A percentile compares a stretch with the other conserved stretches of the same genome.
Conservation (phyloP, 2,888 invertebrate species). For the Thereva nobilitata region DNA sequence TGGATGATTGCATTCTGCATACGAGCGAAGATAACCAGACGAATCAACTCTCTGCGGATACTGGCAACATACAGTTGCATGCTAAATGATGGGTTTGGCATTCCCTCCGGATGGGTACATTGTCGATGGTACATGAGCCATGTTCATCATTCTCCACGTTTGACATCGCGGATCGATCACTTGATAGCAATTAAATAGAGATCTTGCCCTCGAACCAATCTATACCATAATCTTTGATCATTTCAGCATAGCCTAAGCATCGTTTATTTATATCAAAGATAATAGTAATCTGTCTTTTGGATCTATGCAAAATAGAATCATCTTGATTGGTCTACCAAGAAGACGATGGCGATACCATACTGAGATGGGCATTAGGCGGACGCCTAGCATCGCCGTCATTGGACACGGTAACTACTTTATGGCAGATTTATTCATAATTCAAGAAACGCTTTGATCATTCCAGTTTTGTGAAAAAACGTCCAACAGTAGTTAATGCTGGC, state of each 20-base stretch:
- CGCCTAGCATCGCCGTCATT: conserved; percentile 16
- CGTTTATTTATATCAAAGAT: conserved; percentile 25
- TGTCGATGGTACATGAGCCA: neutral
- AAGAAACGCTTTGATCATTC: conserved; percentile 22
- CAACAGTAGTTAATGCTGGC: conserved; percentile 20
- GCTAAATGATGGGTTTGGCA: conserved; percentile 29
- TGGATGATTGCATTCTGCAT: conserved; percentile 14
- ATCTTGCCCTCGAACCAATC: conserved; percentile 32
- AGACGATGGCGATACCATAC: neutral
- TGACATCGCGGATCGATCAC: conserved; percentile 32
- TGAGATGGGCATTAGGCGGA: conserved; percentile 23
- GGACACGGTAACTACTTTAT: conserved; percentile 26
- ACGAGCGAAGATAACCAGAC: conserved; percentile 20
- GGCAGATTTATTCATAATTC: conserved; percentile 32
- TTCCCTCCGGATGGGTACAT: conserved; percentile 30
- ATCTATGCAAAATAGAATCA: conserved; percentile 32
- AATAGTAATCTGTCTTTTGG: conserved; percentile 21
- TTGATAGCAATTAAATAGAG: conserved; percentile 36
- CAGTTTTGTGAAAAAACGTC: conserved; percentile 11
- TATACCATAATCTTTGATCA: conserved; percentile 30
- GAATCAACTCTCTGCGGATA: neutral
- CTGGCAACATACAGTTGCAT: conserved; percentile 14
- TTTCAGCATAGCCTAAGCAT: conserved; percentile 9
- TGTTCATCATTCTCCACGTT: conserved; percentile 27
- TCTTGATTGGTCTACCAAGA: conserved; percentile 25